A percentile compares a stretch with the other conserved stretches of the same genome.
phyloP scores from a whole-genome alignment of 2,113 vertebrate species.

The Tichodroma muraria region DNA sequence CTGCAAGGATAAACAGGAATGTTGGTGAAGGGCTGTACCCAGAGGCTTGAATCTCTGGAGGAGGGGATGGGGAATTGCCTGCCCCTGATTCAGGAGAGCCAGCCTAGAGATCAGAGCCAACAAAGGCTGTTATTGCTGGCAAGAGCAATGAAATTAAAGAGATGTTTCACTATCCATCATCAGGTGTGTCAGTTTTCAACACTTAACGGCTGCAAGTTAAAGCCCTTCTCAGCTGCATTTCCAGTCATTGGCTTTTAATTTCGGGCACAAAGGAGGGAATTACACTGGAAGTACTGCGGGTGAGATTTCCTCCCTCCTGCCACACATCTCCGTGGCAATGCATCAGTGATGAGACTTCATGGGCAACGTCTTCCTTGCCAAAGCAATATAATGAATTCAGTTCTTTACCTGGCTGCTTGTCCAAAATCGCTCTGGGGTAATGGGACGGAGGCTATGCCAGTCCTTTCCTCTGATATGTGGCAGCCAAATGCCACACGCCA shows the following conservation, averaged over 20 bases:
- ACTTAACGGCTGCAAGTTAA: background rate
- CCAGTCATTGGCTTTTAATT: conserved; percentile 23
- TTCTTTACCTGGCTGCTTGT: background rate
- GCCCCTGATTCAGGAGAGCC: background rate
- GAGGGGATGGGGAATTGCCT: background rate
- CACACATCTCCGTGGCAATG: background rate
- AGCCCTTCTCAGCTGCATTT: background rate
- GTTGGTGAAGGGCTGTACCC: fast-evolving
- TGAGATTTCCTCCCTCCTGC: background rate
- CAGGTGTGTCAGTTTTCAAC: conserved; percentile 13
- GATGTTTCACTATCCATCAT: conserved; percentile 19
- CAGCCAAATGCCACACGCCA: background rate
- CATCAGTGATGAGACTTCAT: background rate
- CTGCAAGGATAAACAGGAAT: fast-evolving
- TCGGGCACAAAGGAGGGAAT: background rate
- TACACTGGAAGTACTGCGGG: background rate
- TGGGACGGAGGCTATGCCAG: background rate
- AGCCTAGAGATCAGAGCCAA: background rate
- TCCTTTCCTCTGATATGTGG: background rate
- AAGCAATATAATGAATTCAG: background rate
- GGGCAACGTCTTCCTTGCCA: background rate
- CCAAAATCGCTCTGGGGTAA: background rate
- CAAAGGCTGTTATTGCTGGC: background rate
- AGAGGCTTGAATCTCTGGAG: background rate
- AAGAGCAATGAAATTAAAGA: background rate